These are phyloP conservation scores for Drosophila lowei DNA, from an alignment of 1,140 invertebrate species.

Conservation along the genomic window DNA sequence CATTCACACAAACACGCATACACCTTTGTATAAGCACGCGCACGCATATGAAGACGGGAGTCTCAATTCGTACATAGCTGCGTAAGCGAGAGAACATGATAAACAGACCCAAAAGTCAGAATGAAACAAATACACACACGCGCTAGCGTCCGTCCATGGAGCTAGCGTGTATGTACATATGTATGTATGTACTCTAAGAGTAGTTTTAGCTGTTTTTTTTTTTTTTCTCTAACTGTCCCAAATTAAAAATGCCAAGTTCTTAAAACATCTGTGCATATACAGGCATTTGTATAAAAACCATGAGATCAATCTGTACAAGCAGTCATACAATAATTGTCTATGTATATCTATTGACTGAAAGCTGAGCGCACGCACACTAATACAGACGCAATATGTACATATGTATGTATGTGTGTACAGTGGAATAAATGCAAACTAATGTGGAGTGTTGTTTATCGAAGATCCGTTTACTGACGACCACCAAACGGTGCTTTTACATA, in stretches of 20 bases:
- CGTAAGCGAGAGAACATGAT: constrained; percentile 60
- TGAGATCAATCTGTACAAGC: too few relatives aligned
- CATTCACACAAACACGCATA: constrained; percentile 10
- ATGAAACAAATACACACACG: constrained; percentile 31
- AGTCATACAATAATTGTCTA: too few relatives aligned
- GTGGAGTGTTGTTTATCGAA: too few relatives aligned
- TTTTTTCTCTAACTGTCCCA: too few relatives aligned
- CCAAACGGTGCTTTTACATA: too few relatives aligned
- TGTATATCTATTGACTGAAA: too few relatives aligned
- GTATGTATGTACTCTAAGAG: background rate
- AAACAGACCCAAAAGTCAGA: constrained; percentile 31
- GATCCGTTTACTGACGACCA: too few relatives aligned
- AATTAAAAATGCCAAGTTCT: too few relatives aligned
- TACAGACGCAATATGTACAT: background rate
- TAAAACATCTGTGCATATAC: too few relatives aligned
- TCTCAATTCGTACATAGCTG: constrained; percentile 23
- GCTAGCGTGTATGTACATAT: background rate
- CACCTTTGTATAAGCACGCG: constrained; percentile 36
- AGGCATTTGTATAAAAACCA: too few relatives aligned
- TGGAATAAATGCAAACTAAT: too few relatives aligned
- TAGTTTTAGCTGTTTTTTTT: too few relatives aligned
- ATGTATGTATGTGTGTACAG: constrained; percentile 1
- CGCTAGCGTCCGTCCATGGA: constrained; percentile 10
- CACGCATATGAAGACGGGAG: constrained; percentile 11
- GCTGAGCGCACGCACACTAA: background rate